phyloP scores from a whole-genome alignment of 2,888 invertebrate genomes.

The Stenodema calcarata region DNA sequence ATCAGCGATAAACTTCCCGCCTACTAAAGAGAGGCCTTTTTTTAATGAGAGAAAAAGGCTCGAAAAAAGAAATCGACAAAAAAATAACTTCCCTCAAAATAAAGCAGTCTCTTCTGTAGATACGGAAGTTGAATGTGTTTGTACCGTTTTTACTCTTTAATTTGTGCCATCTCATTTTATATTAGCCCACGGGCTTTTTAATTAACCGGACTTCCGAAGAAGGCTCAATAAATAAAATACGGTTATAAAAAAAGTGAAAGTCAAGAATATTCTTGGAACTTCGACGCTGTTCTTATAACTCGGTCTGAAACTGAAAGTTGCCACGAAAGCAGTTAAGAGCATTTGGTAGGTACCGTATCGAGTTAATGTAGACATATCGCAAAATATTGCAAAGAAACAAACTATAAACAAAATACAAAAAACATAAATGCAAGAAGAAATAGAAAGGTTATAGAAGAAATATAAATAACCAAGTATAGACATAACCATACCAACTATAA shows the following conservation, averaged over 20 bases:
- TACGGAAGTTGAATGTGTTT: background rate
- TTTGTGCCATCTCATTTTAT: background rate
- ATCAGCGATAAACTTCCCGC: slow-evolving; percentile 5
- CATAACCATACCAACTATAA: too few relatives aligned
- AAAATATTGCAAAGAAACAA: too few relatives aligned
- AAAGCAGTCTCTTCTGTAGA: background rate
- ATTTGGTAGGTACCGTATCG: too few relatives aligned
- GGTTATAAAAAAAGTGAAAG: too few relatives aligned
- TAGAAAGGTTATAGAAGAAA: too few relatives aligned
- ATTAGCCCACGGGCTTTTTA: background rate
- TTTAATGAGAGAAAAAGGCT: background rate
- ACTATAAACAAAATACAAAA: too few relatives aligned
- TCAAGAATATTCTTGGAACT: background rate
- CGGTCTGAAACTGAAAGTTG: background rate
- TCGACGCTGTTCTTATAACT: background rate
- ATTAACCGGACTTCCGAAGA: background rate
- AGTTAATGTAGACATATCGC: too few relatives aligned
- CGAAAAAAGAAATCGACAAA: background rate
- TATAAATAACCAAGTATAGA: too few relatives aligned
- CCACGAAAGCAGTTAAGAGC: too few relatives aligned
- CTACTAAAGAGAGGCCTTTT: background rate
- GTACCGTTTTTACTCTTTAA: background rate
- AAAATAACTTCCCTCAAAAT: background rate
- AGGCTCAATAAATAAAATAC: background rate
- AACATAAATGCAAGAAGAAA: too few relatives aligned